phyloP scores from a whole-genome alignment of 64 coral and sea anemone genomes.

The Montipora cactus region DNA sequence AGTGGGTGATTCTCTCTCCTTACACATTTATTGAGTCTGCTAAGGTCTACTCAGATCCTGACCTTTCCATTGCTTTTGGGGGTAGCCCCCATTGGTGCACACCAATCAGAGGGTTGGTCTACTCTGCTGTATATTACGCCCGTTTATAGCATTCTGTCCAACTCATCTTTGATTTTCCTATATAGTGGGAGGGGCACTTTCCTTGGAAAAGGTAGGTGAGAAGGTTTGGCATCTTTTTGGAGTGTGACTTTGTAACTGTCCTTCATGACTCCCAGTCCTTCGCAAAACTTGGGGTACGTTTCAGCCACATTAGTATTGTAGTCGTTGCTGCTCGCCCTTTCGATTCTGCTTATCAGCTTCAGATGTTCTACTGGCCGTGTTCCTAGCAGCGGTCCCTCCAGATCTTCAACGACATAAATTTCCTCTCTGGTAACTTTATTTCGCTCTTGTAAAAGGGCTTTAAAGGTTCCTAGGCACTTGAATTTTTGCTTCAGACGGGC shows the following conservation, averaged over 20 bases:
- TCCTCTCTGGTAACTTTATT: neutral
- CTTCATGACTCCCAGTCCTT: conserved; percentile 62
- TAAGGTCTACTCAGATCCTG: conserved; percentile 31
- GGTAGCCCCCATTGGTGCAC: conserved; percentile 17
- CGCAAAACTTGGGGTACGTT: conserved; percentile 65
- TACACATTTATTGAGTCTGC: conserved; percentile 19
- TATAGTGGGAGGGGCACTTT: neutral
- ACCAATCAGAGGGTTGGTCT: conserved; percentile 36
- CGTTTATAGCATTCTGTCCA: conserved; percentile 13
- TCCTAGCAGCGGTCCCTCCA: neutral
- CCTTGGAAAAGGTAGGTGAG: neutral
- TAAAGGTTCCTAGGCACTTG: neutral
- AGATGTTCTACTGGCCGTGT: neutral
- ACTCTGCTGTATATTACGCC: neutral
- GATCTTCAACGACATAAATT: neutral
- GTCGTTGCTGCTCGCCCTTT: neutral
- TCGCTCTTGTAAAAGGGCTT: neutral
- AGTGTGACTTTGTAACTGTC: conserved; percentile 42
- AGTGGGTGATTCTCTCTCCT: conserved; percentile 29
- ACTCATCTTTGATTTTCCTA: neutral
- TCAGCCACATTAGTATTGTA: neutral
- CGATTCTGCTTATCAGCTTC: neutral
- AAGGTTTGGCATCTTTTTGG: neutral
- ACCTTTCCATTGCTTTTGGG: conserved; percentile 46
- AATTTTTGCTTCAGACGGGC: neutral